Evolutionary conservation across 2,888 invertebrate species (phyloP), one percentile per base, ranked within the genome.

Genomic region (Stenurella melanura): DNA sequence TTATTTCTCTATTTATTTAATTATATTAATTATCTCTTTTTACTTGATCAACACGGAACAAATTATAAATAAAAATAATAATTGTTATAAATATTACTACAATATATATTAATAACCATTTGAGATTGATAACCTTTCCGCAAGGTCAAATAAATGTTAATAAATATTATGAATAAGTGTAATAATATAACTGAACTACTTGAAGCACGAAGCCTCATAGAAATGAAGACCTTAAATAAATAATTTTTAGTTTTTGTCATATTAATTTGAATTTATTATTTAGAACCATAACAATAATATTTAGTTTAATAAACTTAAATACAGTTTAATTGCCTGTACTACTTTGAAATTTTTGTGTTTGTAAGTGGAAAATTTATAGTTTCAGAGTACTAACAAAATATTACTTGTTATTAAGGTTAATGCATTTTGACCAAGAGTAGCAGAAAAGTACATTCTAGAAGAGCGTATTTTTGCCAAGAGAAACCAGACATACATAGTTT

Each of bases 71-170:
- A 34, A 34, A 34, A 34, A 7, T 34, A 34, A 34, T 34, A 34
- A 34, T 34, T 34, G 30, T 34, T 34, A 34, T 34, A 34, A 34
- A 9, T 34, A 34, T 9, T 34, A 34, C 9, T 7, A 34, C 30
- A 34, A 34, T 34, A 34, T 34, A 34, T 34, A 34, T 34, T 34
- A 34, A 42, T 42, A 12, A 42, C 12, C 15, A 42, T 42, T 42
- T n/a, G 50, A 50, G n/a, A 50, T 50, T 50, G 50, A 50, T n/a
- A 50, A 50, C 50, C 42, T 50, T 50, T 50, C 12, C 5, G n/a
- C n/a, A 50, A 50, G 50, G 50, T n/a, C 50, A 50, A 15, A 50
- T 50, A n/a, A 50, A 15, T 50, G 50, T 50, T 50, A 50, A 50
- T 50, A 50, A 50, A n/a, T 50, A 50, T 50, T 50, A n/a, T 7